Percentiles rank a stretch among this genome's conserved stretches.
These are phyloP conservation scores for Nothoprocta pentlandii DNA, from an alignment of 2,113 vertebrate genomes.

Conservation along the genomic window DNA sequence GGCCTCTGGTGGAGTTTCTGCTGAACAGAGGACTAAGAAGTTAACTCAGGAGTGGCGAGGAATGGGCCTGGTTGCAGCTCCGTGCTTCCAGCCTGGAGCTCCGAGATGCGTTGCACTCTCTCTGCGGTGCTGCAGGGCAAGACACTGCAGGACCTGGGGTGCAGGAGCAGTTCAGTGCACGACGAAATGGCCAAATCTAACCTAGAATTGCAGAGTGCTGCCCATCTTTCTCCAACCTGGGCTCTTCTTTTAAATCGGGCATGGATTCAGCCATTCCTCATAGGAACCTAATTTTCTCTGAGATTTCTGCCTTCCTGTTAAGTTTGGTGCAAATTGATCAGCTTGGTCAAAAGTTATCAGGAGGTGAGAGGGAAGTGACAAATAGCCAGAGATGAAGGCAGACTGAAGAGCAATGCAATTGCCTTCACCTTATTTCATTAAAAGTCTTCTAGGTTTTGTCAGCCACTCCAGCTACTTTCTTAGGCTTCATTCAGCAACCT, in stretches of 20 bases:
- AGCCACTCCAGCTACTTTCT: conserved; percentile 8
- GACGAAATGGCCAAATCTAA: neutral
- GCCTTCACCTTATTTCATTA: neutral
- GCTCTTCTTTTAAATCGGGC: neutral
- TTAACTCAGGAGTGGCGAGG: neutral
- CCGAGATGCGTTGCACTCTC: neutral
- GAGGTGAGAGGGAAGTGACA: neutral
- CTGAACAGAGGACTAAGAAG: neutral
- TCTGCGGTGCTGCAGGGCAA: neutral
- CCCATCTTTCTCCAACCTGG: neutral
- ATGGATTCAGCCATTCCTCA: neutral
- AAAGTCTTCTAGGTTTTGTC: neutral
- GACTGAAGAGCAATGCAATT: neutral
- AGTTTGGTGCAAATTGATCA: neutral
- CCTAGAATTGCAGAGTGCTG: neutral
- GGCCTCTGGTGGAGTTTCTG: conserved; percentile 70
- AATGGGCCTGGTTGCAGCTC: neutral
- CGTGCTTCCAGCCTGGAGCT: neutral
- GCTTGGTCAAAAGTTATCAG: neutral
- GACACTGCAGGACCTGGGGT: neutral
- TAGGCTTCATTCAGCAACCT: conserved; percentile 13
- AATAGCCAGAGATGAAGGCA: neutral
- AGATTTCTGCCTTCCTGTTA: neutral
- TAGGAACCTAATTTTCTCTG: neutral
- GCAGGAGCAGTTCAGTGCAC: neutral